phyloP scores from a whole-genome alignment of 1,140 invertebrate species.

The Oreohelix idahoensis region DNA sequence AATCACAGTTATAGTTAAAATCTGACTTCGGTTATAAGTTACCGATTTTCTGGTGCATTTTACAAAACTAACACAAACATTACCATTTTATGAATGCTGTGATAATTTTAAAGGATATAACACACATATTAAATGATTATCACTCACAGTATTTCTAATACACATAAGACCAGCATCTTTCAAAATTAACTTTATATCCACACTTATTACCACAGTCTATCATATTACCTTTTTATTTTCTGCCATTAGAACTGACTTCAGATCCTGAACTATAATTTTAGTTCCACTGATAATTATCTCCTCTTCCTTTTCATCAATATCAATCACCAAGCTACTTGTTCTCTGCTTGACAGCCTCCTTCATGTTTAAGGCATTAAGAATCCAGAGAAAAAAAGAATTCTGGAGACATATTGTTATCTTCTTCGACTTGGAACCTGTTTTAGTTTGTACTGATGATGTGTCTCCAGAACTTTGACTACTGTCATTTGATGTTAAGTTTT shows the following conservation, averaged over 20 bases:
- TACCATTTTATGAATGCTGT: too few relatives aligned
- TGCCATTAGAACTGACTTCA: background rate
- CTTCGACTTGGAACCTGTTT: background rate
- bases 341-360: background rate
- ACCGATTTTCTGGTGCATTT: too few relatives aligned
- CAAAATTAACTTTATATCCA: too few relatives aligned
- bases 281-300: background rate
- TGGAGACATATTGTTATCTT: background rate
- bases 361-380: background rate
- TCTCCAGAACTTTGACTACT: background rate
- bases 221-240: background rate
- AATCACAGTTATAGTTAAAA: too few relatives aligned
- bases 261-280: background rate
- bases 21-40: too few relatives aligned
- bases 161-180: too few relatives aligned
- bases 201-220: too few relatives aligned
- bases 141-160: too few relatives aligned
- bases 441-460: background rate
- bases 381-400: background rate
- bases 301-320: background rate
- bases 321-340: background rate
- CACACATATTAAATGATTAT: too few relatives aligned
- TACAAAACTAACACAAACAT: too few relatives aligned
- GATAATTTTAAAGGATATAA: too few relatives aligned
- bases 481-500: background rate